Percentiles rank a stretch among this genome's conserved stretches.
phyloP scores from a whole-genome alignment of 2,888 invertebrate genomes.

The Drepanosiphum platanoidis region DNA sequence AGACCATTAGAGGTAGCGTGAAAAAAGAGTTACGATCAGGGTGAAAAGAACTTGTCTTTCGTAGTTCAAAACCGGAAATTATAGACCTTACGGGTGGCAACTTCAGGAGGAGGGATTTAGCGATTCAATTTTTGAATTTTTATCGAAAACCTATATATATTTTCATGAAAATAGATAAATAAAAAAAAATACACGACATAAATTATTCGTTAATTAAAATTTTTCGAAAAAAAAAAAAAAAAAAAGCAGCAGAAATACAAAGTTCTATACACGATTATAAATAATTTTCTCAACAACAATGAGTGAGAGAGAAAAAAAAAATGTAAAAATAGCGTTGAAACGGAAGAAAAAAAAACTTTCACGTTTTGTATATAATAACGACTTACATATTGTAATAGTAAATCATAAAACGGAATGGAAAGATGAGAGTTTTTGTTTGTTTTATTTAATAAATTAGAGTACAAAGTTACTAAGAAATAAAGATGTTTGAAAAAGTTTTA shows the following conservation, averaged over 20 bases:
- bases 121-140: background rate
- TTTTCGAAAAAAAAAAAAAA: background rate
- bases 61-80: background rate
- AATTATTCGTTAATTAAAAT: background rate
- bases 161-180: background rate
- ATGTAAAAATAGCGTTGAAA: background rate
- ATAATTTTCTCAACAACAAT: background rate
- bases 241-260: too few relatives aligned
- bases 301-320: background rate
- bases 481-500: slow-evolving; percentile 22
- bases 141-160: background rate
- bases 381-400: slow-evolving; percentile 25
- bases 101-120: background rate
- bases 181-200: too few relatives aligned
- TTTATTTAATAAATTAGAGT: slow-evolving; percentile 27
- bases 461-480: background rate
- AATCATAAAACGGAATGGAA: slow-evolving; percentile 7
- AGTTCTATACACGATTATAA: background rate
- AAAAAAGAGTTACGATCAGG: slow-evolving; percentile 45
- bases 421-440: slow-evolving; percentile 14
- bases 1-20: slow-evolving; percentile 45
- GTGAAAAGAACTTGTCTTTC: slow-evolving; percentile 32
- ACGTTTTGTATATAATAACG: background rate
- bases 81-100: background rate
- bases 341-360: background rate